A percentile compares a stretch with the other conserved stretches of the same genome.
phyloP scores from a whole-genome alignment of 2,888 invertebrate species.

The Stenodema calcarata region DNA sequence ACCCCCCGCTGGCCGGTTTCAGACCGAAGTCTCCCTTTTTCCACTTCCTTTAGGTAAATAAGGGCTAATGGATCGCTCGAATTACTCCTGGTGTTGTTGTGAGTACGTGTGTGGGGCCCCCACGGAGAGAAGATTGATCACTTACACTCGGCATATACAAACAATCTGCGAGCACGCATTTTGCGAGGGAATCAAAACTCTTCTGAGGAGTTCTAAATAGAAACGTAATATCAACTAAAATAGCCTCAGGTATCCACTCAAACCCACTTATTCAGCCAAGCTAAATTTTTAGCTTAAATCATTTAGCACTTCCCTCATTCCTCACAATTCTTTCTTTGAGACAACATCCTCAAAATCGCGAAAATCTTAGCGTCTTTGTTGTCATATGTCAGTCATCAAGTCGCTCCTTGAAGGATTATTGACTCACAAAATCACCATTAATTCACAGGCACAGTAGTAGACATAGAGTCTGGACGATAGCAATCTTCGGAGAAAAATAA shows the following conservation, averaged over 20 bases:
- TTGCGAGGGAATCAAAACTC: not conserved
- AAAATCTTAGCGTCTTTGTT: no score
- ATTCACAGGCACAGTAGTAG: no score
- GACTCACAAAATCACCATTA: no score
- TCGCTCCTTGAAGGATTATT: no score
- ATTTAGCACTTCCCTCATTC: not conserved
- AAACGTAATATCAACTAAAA: not conserved
- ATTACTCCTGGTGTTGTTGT: constrained; percentile 40
- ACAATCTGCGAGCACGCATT: not conserved
- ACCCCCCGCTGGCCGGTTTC: constrained; percentile 27
- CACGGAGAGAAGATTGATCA: constrained; percentile 45
- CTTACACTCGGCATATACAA: constrained; percentile 30
- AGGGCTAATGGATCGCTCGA: constrained; percentile 46
- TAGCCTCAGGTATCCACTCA: not conserved
- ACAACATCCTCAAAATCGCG: no score
- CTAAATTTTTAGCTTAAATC: not conserved
- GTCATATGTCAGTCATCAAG: no score
- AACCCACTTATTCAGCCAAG: no score
- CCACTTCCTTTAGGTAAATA: constrained; percentile 43
- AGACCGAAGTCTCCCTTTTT: not conserved
- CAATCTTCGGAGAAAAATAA: no score
- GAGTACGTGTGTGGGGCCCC: constrained; percentile 26
- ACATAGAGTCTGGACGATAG: no score
- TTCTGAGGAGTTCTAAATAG: not conserved
- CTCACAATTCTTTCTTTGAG: no score